A percentile compares a stretch with the other conserved stretches of the same genome.
Conservation (phyloP, 2,888 invertebrate genomes). For the Pristionchus fissidentatus region DNA sequence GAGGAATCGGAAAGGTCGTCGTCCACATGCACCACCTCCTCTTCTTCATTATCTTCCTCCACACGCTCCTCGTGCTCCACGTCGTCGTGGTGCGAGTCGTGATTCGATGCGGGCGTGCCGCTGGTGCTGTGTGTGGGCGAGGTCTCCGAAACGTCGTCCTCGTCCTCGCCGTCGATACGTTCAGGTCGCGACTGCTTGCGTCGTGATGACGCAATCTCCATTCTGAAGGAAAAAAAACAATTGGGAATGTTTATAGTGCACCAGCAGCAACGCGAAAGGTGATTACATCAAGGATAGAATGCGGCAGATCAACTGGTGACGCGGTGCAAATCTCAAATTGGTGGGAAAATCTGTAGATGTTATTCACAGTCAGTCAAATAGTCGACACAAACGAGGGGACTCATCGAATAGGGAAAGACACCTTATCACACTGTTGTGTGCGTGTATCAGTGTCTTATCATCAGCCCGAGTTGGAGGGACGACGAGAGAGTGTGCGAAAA, state of each 20-base stretch:
- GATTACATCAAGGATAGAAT: background rate
- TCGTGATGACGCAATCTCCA: background rate
- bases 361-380: no score
- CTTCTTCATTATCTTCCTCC: background rate
- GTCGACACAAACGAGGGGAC: background rate
- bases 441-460: constrained; percentile 44
- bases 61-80: background rate
- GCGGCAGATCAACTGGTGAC: background rate
- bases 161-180: background rate
- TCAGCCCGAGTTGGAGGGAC: background rate
- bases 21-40: background rate
- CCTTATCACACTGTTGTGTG: constrained; percentile 34
- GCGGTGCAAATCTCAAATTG: background rate
- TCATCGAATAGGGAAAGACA: background rate
- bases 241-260: background rate
- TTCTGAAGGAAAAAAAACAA: background rate
- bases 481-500: background rate
- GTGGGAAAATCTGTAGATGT: constrained; percentile 11
- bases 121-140: background rate
- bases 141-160: constrained; percentile 24
- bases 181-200: constrained; percentile 45
- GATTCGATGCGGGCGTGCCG: background rate
- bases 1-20: constrained; percentile 15
- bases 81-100: background rate
- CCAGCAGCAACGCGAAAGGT: background rate